Percentiles rank a stretch among this genome's conserved stretches.
These are phyloP conservation scores for Ictalurus furcatus DNA, from an alignment of 2,113 vertebrate species.

Conservation along the genomic window DNA sequence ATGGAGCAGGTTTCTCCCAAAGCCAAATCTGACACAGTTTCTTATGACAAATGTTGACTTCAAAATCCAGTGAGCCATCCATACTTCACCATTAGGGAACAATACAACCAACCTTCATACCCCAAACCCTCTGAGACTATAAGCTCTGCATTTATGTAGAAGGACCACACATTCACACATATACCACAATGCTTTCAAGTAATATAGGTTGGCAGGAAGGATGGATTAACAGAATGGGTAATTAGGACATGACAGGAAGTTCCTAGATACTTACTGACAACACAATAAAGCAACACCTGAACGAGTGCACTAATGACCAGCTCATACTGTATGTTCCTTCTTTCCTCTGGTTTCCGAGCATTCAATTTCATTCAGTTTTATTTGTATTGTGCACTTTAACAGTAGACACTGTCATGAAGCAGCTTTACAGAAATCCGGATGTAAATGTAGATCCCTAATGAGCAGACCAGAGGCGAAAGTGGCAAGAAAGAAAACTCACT, in stretches of 20 bases:
- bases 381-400: not conserved
- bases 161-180: not conserved
- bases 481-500: not conserved
- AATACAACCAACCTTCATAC: slow-evolving; percentile 30
- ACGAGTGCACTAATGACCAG: slow-evolving; percentile 27
- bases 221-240: slow-evolving; percentile 42
- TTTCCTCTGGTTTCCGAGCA: not conserved
- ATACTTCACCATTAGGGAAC: slow-evolving; percentile 33
- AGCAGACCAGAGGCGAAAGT: not conserved
- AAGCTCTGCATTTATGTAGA: not conserved
- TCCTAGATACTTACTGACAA: slow-evolving; percentile 33
- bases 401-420: not conserved
- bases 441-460: not conserved
- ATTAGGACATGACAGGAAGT: slow-evolving; percentile 38
- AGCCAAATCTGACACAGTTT: slow-evolving; percentile 41
- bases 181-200: slow-evolving; percentile 17
- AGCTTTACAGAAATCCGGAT: not conserved
- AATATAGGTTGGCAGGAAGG: slow-evolving; percentile 27
- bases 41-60: slow-evolving; percentile 36
- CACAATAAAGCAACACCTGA: slow-evolving; percentile 40
- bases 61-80: slow-evolving; percentile 20
- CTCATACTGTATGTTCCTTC: not conserved
- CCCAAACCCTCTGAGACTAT: slow-evolving; percentile 4
- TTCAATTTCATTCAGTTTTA: not conserved
- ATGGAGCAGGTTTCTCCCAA: slow-evolving; percentile 4